phyloP scores from a whole-genome alignment of 2,113 vertebrate species.

The Elephantulus edwardii region DNA sequence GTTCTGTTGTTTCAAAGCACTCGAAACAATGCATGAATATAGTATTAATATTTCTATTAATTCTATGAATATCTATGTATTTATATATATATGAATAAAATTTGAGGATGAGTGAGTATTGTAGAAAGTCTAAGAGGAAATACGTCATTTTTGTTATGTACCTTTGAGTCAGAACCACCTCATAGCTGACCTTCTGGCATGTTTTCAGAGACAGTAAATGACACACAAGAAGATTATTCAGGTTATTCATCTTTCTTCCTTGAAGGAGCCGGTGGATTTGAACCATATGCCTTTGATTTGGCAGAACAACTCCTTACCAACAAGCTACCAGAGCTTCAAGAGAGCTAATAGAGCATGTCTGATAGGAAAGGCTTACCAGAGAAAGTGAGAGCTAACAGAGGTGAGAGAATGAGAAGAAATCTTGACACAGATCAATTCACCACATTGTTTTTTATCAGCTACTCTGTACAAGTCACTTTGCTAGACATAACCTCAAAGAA shows the following conservation, averaged over 20 bases:
- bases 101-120: not conserved
- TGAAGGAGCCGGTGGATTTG: too few species aligned
- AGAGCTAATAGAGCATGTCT: not conserved
- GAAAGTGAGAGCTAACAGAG: not conserved
- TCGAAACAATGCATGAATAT: constrained; percentile 34
- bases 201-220: too few species aligned
- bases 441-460: not conserved
- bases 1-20: not conserved
- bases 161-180: too few species aligned
- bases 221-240: too few species aligned
- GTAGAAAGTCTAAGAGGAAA: not conserved
- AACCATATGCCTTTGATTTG: too few species aligned
- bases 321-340: too few species aligned
- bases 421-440: not conserved
- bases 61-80: too few species aligned
- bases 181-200: too few species aligned
- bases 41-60: too few species aligned
- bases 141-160: too few species aligned
- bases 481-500: not conserved
- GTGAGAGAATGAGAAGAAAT: not conserved
- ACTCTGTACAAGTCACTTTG: not conserved
- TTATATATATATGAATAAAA: not conserved
- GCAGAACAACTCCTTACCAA: too few species aligned
- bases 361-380: not conserved
- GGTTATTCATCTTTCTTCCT: too few species aligned